phyloP scores from a whole-genome alignment of 2,888 invertebrate species.

The Acanthosoma haemorrhoidale region DNA sequence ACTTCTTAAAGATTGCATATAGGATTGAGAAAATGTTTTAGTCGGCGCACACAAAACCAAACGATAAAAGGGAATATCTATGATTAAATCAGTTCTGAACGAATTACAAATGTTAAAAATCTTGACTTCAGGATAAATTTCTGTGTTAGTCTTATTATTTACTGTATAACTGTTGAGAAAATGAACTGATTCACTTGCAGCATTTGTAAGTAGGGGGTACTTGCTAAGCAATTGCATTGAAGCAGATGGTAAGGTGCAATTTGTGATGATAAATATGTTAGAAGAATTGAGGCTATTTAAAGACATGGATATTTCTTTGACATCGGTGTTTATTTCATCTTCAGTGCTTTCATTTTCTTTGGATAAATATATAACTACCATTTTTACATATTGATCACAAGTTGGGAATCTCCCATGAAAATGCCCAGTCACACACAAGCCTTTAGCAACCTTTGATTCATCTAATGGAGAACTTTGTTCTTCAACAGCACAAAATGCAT shows the following conservation, averaged over 20 bases:
- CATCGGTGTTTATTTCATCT: neutral
- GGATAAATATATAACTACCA: constrained; percentile 9
- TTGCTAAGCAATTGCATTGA: neutral
- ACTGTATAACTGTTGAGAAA: neutral
- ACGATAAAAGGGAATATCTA: constrained; percentile 5
- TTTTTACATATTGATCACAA: neutral
- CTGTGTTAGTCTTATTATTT: neutral
- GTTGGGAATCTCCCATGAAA: constrained; percentile 6
- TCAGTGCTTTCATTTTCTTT: neutral
- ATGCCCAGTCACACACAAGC: neutral
- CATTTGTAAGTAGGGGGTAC: constrained; percentile 5
- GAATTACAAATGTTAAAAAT: neutral
- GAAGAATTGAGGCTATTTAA: neutral
- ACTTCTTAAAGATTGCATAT: neutral
- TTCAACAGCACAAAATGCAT: neutral
- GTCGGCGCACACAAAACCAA: neutral
- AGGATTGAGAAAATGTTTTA: neutral
- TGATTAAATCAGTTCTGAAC: neutral
- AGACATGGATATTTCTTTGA: neutral
- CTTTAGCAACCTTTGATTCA: neutral
- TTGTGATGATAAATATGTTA: neutral
- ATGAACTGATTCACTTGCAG: neutral
- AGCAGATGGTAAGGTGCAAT: neutral
- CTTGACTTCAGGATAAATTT: neutral
- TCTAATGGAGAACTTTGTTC: neutral